Evolutionary conservation across 2,113 vertebrate species (phyloP).

Genomic region (Prunella himalayana): DNA sequence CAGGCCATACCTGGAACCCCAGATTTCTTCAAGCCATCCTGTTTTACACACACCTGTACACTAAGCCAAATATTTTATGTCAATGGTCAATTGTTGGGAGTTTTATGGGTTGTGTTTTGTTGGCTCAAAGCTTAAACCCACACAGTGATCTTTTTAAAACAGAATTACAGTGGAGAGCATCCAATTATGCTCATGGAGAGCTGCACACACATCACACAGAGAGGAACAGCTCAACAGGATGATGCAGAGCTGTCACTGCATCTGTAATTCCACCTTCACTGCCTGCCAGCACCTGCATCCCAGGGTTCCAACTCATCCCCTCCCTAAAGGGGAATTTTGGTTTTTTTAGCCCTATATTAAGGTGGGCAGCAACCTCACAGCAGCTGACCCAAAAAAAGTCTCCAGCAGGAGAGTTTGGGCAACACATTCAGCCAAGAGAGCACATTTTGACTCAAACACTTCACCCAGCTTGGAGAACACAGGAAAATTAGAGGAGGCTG

Average conservation of each 20-base stretch:
- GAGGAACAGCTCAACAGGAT: background rate
- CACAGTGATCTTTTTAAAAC: background rate
- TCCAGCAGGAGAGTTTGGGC: background rate
- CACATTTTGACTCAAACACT: background rate
- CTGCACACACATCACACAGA: background rate
- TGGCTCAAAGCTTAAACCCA: background rate
- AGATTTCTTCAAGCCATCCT: background rate
- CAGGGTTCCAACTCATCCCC: background rate
- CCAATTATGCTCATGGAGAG: background rate
- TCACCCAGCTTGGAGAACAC: background rate
- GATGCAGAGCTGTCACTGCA: background rate
- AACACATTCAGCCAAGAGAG: background rate
- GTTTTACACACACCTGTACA: background rate
- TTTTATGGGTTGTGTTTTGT: background rate
- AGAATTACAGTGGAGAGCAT: slow-evolving; percentile 3
- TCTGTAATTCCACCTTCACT: background rate
- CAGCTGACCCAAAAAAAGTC: background rate
- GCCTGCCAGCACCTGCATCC: background rate
- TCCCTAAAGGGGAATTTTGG: background rate
- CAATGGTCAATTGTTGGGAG: background rate
- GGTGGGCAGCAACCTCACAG: background rate
- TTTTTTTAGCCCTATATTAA: background rate
- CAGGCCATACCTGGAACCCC: background rate
- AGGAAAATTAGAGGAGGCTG: background rate
- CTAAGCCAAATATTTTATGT: background rate